phyloP scores from a whole-genome alignment of 2,888 invertebrate species.

The Lapara coniferarum region DNA sequence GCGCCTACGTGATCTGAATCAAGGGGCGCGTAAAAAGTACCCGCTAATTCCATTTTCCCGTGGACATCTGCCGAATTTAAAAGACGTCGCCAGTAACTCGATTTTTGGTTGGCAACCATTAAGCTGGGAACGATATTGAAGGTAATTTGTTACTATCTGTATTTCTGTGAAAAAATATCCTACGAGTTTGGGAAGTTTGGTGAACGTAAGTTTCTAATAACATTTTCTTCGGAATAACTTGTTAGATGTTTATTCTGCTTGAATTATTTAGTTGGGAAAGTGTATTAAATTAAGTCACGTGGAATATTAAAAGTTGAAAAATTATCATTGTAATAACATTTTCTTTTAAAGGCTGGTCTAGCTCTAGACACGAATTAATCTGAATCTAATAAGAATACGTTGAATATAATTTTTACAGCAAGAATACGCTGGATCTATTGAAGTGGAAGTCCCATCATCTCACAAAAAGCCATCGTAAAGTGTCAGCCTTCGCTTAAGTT shows the following conservation, averaged over 20 bases:
- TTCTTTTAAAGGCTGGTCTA: background rate
- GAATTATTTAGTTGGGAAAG: conserved; percentile 4
- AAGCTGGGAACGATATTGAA: conserved; percentile 32
- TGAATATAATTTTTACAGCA: too few relatives aligned
- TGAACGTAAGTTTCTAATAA: conserved; percentile 3
- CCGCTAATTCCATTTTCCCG: conserved; percentile 63
- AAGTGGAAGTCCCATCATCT: too few relatives aligned
- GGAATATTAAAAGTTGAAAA: conserved; percentile 11
- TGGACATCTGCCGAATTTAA: conserved; percentile 57
- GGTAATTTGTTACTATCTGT: conserved; percentile 30
- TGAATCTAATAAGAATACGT: too few relatives aligned
- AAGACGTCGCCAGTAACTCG: conserved; percentile 51
- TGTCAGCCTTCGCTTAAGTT: too few relatives aligned
- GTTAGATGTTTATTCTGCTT: conserved; percentile 2
- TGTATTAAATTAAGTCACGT: background rate
- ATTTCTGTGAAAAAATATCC: background rate
- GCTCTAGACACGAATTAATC: too few relatives aligned
- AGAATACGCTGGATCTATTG: too few relatives aligned
- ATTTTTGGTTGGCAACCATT: conserved; percentile 43
- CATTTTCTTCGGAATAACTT: conserved; percentile 9
- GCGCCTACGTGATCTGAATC: conserved; percentile 66
- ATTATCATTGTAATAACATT: background rate
- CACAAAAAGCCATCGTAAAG: too few relatives aligned
- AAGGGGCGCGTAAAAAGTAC: conserved; percentile 53
- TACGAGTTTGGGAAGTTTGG: background rate